Percentiles rank a stretch among this genome's conserved stretches.
These are phyloP conservation scores for Cantharis flavilabris DNA, from an alignment of 2,888 invertebrate species.

Conservation along the genomic window DNA sequence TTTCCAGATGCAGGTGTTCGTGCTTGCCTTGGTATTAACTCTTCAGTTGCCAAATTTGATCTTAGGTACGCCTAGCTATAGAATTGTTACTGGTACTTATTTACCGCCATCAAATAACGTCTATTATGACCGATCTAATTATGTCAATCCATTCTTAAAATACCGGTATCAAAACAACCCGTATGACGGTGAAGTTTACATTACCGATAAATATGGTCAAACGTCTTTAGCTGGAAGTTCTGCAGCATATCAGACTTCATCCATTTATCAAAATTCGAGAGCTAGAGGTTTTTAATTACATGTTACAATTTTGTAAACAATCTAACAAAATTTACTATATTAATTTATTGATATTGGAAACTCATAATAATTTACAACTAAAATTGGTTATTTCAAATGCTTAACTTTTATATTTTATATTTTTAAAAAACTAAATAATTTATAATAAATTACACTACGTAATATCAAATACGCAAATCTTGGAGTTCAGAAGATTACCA, in stretches of 20 bases:
- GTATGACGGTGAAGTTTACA: slow-evolving; percentile 45
- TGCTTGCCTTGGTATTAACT: slow-evolving; percentile 4
- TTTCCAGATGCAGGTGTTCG: slow-evolving; percentile 18
- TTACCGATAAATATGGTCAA: slow-evolving; percentile 51
- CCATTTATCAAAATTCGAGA: slow-evolving; percentile 7
- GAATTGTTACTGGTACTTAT: slow-evolving; percentile 8
- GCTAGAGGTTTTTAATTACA: slow-evolving; percentile 13
- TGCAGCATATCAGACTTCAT: not conserved
- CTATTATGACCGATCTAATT: slow-evolving; percentile 16
- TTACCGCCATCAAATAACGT: not conserved
- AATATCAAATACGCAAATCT: no score
- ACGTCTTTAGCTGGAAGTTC: slow-evolving; percentile 36
- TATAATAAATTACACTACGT: no score
- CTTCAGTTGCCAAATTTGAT: slow-evolving; percentile 12
- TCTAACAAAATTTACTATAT: not conserved
- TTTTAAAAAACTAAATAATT: no score
- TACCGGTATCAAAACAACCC: slow-evolving; percentile 21
- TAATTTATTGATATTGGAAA: not conserved
- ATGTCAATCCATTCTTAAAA: slow-evolving; percentile 22
- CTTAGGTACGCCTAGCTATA: slow-evolving; percentile 19
- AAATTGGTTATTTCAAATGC: not conserved
- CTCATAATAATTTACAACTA: not conserved
- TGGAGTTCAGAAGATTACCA: no score
- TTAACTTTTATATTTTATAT: no score
- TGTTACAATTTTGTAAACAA: not conserved